phyloP scores from a whole-genome alignment of 2,888 invertebrate genomes.

The Coelinius sp. region DNA sequence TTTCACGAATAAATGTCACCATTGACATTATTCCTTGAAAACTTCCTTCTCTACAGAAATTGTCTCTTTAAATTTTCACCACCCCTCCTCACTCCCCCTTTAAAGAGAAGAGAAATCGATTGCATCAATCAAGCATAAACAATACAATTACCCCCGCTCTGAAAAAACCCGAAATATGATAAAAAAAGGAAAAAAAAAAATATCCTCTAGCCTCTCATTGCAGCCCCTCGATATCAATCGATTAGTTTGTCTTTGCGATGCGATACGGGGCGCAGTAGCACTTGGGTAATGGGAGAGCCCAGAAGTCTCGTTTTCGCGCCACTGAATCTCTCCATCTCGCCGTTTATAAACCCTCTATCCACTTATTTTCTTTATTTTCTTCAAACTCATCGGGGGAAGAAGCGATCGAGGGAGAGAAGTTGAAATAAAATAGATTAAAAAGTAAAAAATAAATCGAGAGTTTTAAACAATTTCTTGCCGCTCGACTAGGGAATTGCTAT shows the following conservation, averaged over 20 bases:
- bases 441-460: constrained; percentile 6
- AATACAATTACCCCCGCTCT: neutral
- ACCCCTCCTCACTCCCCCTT: too few relatives aligned
- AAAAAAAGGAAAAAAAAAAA: constrained; percentile 26
- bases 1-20: too few relatives aligned
- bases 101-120: too few relatives aligned
- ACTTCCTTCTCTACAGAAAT: too few relatives aligned
- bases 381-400: constrained; percentile 11
- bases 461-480: constrained; percentile 20
- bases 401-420: constrained; percentile 1
- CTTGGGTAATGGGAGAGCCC: constrained; percentile 40
- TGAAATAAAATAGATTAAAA: neutral
- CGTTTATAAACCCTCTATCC: constrained; percentile 15
- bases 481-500: neutral
- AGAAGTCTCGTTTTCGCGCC: constrained; percentile 51
- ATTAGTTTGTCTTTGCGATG: constrained; percentile 50
- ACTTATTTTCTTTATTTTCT: constrained; percentile 32
- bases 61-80: too few relatives aligned
- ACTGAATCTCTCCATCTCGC: constrained; percentile 32
- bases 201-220: constrained; percentile 18
- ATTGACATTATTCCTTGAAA: too few relatives aligned
- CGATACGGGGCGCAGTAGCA: constrained; percentile 46
- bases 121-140: neutral
- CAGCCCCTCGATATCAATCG: constrained; percentile 40
- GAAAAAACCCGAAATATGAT: neutral